A percentile compares a stretch with the other conserved stretches of the same genome.
phyloP scores from a whole-genome alignment of 2,888 invertebrate species.

The Trichacis sp. region DNA sequence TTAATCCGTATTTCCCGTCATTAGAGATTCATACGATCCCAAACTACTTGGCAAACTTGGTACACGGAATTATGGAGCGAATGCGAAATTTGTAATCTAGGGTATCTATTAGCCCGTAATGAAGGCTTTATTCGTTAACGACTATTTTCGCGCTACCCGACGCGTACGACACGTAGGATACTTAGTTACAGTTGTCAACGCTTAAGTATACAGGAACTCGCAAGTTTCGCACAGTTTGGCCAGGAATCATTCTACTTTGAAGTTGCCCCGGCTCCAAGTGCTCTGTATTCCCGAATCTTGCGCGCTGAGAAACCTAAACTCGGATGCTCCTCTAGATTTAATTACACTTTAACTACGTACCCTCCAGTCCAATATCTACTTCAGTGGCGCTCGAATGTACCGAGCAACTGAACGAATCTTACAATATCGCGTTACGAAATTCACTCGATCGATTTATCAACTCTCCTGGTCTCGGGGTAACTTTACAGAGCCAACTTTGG shows the following conservation, averaged over 20 bases:
- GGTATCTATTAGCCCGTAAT: constrained; percentile 5
- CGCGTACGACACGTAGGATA: constrained; percentile 17
- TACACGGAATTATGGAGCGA: too few species aligned
- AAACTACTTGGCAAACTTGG: too few species aligned
- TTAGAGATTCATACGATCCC: too few species aligned
- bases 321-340: not conserved
- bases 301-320: constrained; percentile 13
- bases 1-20: too few species aligned
- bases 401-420: not conserved
- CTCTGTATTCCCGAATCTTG: constrained; percentile 14
- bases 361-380: not conserved
- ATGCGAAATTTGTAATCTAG: too few species aligned
- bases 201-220: constrained; percentile 17
- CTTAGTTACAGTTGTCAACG: constrained; percentile 34
- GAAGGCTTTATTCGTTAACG: constrained; percentile 30
- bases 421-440: too few species aligned
- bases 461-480: too few species aligned
- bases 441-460: too few species aligned
- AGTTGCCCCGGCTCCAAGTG: constrained; percentile 15
- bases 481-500: too few species aligned
- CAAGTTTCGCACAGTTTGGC: constrained; percentile 29
- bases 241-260: constrained; percentile 10
- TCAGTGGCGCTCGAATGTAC: not conserved
- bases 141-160: constrained; percentile 29
- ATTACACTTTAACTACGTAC: not conserved